Evolutionary conservation across 2,113 vertebrate genomes (phyloP), one percentile per base, ranked within the genome.

Genomic region (Argyrosomus japonicus): DNA sequence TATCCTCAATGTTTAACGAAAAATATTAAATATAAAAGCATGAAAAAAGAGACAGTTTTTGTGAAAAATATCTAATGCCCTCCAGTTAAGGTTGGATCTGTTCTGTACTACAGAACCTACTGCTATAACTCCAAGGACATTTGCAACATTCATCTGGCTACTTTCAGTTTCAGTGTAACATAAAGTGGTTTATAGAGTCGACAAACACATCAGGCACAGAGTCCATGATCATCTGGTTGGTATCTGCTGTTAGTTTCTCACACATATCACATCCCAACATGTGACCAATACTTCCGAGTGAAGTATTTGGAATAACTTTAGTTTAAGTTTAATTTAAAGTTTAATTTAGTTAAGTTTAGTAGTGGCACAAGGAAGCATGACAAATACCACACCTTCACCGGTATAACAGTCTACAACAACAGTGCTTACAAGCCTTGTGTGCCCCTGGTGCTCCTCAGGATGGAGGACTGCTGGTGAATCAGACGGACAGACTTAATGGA

Each of bases 381-480:
- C 61, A 48, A 65, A 53, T 12, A 7, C n/a, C n/a, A n/a, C n/a
- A n/a, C n/a, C 36, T 18, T 57, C 18, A 61, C 10, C 48, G 45
- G 56, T n/a, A 77, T 4, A 64, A 50, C 72, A 67, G 27, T 61
- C 61, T 14, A 58, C 50, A 74, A 56, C 19, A 15, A 10, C 61
- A 7, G n/a, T 14, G 23, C 57, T 40, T 63, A 21, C 48, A 21
- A 18, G 40, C 29, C 53, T 15, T 13, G 60, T 40, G 0, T 4
- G 29, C 60, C 40, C 12, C 45, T 32, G 27, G 21, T 74, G 47
- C 51, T 47, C 36, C 29, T 54, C 5, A 3, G 73, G 76, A 29
- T 69, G 25, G 76, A 70, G 70, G 74, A 6, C 73, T 58, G 62
- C 77, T 79, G 74, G 32, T 79, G 84, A 87, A 77, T 85, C 71